Percentiles rank a stretch among this genome's conserved stretches.
These are phyloP conservation scores for Phyto melanocephala DNA, from an alignment of 2,888 invertebrate species.

Conservation along the genomic window DNA sequence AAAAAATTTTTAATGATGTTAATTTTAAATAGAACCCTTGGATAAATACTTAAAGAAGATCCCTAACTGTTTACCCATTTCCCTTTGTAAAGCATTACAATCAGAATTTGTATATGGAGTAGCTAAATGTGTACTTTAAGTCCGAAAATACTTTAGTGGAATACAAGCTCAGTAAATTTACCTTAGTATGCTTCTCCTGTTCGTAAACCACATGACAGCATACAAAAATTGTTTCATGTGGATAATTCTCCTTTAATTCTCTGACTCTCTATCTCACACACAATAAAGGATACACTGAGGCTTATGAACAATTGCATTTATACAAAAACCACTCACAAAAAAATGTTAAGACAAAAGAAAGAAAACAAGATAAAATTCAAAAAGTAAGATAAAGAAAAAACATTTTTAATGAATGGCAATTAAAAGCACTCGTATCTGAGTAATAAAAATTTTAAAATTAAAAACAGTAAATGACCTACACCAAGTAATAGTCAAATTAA, in stretches of 20 bases:
- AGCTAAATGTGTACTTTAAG: too few relatives aligned
- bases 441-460: slow-evolving; percentile 71
- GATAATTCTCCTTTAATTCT: background rate
- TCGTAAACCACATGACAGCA: too few relatives aligned
- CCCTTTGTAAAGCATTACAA: too few relatives aligned
- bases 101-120: too few relatives aligned
- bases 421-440: slow-evolving; percentile 72
- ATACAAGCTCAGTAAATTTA: too few relatives aligned
- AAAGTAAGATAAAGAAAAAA: slow-evolving; percentile 11
- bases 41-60: too few relatives aligned
- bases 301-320: slow-evolving; percentile 69
- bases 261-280: background rate
- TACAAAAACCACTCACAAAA: slow-evolving; percentile 18
- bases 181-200: too few relatives aligned
- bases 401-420: slow-evolving; percentile 74
- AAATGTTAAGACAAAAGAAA: slow-evolving; percentile 7
- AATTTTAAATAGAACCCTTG: too few relatives aligned
- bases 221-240: too few relatives aligned
- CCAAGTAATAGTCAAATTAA: background rate
- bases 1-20: too few relatives aligned
- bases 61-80: too few relatives aligned
- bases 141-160: too few relatives aligned
- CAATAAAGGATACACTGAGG: slow-evolving; percentile 46
- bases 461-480: slow-evolving; percentile 49
- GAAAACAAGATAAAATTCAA: slow-evolving; percentile 16